phyloP scores from a whole-genome alignment of 1,140 invertebrate species.

The Polypedilum vanderplanki region DNA sequence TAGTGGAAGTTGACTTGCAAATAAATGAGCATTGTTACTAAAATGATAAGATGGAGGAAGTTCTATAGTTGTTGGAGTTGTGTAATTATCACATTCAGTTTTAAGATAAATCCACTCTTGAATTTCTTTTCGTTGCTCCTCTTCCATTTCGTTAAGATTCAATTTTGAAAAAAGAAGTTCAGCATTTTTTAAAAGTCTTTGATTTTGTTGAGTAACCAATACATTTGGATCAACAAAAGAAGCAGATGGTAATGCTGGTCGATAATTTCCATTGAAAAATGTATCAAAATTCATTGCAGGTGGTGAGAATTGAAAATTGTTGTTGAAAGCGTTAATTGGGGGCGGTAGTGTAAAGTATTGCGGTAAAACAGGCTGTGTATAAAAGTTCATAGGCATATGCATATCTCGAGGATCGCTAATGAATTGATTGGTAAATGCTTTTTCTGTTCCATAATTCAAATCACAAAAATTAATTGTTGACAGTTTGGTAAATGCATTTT shows the following conservation, averaged over 20 bases:
- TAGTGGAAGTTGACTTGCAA: constrained; percentile 43
- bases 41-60: constrained; percentile 13
- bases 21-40: constrained; percentile 47
- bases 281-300: constrained; percentile 26
- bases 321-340: constrained; percentile 48
- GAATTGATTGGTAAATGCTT: constrained; percentile 43
- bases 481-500: constrained; percentile 55
- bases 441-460: constrained; percentile 53
- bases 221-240: background rate
- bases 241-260: background rate
- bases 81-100: constrained; percentile 74
- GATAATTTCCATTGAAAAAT: constrained; percentile 10
- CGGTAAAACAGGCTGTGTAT: constrained; percentile 53
- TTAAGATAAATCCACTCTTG: constrained; percentile 77
- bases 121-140: constrained; percentile 66
- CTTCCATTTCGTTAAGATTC: constrained; percentile 53
- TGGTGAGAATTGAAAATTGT: constrained; percentile 39
- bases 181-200: constrained; percentile 32
- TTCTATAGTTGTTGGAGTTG: background rate
- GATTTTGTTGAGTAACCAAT: background rate
- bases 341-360: constrained; percentile 50
- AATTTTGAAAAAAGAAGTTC: constrained; percentile 38
- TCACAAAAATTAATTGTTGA: constrained; percentile 65
- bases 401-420: constrained; percentile 41
- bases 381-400: constrained; percentile 45